Evolutionary conservation across 92 coral and sea anemone genomes (phyloP).

Genomic region (Blastomussa wellsi): DNA sequence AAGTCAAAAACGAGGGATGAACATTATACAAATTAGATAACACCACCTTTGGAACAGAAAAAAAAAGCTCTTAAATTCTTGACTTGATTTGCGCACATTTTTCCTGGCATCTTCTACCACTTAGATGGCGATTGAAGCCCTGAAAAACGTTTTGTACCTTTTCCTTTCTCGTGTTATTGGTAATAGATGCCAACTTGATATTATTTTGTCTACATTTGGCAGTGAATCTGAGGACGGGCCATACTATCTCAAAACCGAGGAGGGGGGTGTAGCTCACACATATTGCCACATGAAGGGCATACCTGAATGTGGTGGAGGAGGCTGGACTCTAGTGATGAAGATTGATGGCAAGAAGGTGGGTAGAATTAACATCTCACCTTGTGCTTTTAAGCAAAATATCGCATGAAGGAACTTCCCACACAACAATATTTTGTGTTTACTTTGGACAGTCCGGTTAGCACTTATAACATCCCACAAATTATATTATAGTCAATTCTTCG

Average conservation of each 20-base stretch:
- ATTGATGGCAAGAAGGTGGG: constrained; percentile 23
- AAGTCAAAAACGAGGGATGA: too few relatives aligned
- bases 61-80: not conserved
- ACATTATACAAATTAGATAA: too few relatives aligned
- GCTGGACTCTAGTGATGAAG: constrained; percentile 38
- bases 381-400: not conserved
- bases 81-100: too few relatives aligned
- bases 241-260: constrained; percentile 18
- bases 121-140: too few relatives aligned
- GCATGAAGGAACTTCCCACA: too few relatives aligned
- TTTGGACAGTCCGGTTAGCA: too few relatives aligned
- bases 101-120: too few relatives aligned
- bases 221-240: constrained; percentile 15
- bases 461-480: too few relatives aligned
- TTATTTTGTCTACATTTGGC: not conserved
- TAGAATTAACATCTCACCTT: not conserved
- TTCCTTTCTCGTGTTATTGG: not conserved
- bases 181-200: too few relatives aligned
- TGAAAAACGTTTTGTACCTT: not conserved
- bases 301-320: constrained; percentile 20
- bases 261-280: not conserved
- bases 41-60: too few relatives aligned
- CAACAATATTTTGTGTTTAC: too few relatives aligned
- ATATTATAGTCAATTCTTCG: too few relatives aligned
- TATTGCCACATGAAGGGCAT: constrained; percentile 30